Percentiles rank a stretch among this genome's conserved stretches.
phyloP scores from a whole-genome alignment of 2,888 invertebrate genomes.

The Ecliptopera silaceata region DNA sequence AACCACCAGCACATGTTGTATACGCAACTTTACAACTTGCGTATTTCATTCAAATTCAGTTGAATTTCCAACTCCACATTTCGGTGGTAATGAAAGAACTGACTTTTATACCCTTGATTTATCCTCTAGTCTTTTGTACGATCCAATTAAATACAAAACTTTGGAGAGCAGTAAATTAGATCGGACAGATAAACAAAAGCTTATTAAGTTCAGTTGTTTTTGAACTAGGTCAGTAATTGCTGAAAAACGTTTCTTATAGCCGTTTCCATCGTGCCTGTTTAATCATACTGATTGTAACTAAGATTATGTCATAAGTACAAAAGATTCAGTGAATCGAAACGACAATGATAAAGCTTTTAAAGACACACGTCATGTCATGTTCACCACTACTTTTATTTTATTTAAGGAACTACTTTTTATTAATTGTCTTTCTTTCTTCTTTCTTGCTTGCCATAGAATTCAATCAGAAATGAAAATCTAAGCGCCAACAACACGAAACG shows the following conservation, averaged over 20 bases:
- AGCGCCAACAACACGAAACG: not conserved
- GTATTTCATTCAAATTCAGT: constrained; percentile 30
- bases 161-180: constrained; percentile 39
- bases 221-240: constrained; percentile 14
- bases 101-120: constrained; percentile 36
- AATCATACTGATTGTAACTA: not conserved
- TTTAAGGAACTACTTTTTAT: no score
- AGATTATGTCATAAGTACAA: no score
- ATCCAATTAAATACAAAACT: constrained; percentile 39
- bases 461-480: no score
- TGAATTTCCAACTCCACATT: constrained; percentile 20
- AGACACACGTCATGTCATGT: no score
- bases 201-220: constrained; percentile 35
- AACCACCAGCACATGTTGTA: not conserved
- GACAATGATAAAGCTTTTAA: no score
- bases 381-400: no score
- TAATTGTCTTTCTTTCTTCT: no score
- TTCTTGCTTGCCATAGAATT: no score
- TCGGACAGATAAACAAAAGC: constrained; percentile 40
- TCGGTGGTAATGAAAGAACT: constrained; percentile 30
- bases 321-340: no score
- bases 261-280: not conserved
- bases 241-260: constrained; percentile 4
- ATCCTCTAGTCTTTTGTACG: constrained; percentile 31
- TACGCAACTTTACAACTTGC: constrained; percentile 5